Percentiles rank a stretch among this genome's conserved stretches.
Evolutionary conservation across 1,140 invertebrate genomes (phyloP).

Genomic region (Ceratina calcarata): DNA sequence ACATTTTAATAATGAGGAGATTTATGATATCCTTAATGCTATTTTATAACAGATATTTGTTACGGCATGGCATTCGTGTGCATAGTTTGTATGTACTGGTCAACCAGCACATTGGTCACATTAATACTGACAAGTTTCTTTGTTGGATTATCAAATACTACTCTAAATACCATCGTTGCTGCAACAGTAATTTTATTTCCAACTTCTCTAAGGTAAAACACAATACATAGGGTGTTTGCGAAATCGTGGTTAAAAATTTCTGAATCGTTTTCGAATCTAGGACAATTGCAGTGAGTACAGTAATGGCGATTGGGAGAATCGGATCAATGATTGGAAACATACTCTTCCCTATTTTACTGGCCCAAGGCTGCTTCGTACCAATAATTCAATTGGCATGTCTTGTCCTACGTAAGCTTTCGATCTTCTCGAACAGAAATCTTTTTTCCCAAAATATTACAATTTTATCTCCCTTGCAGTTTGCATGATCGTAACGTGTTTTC

Average conservation of each 20-base stretch:
- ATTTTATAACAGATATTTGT: slow-evolving; percentile 30
- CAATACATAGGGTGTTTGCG: too few species aligned
- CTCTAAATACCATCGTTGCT: slow-evolving; percentile 79
- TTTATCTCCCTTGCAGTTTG: slow-evolving; percentile 63
- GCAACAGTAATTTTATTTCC: slow-evolving; percentile 82
- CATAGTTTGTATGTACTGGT: slow-evolving; percentile 68
- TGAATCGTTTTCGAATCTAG: slow-evolving; percentile 66
- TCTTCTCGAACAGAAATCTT: background rate
- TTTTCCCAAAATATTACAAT: background rate
- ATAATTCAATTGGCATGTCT: slow-evolving; percentile 74
- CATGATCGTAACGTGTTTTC: slow-evolving; percentile 62
- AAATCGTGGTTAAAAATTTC: slow-evolving; percentile 20
- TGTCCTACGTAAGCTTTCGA: slow-evolving; percentile 74
- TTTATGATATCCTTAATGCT: background rate
- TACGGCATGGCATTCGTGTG: slow-evolving; percentile 35
- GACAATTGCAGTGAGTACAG: slow-evolving; percentile 79
- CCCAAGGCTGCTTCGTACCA: slow-evolving; percentile 75
- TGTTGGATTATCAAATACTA: slow-evolving; percentile 80
- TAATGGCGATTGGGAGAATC: slow-evolving; percentile 78
- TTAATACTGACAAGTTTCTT: slow-evolving; percentile 79
- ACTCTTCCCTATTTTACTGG: slow-evolving; percentile 78
- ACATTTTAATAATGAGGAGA: background rate
- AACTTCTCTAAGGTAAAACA: slow-evolving; percentile 80
- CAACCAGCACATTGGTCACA: slow-evolving; percentile 70
- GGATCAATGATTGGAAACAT: slow-evolving; percentile 79